Percentiles rank a stretch among this genome's conserved stretches.
phyloP scores from a whole-genome alignment of 2,888 invertebrate species.

The Nomada goodeniana region DNA sequence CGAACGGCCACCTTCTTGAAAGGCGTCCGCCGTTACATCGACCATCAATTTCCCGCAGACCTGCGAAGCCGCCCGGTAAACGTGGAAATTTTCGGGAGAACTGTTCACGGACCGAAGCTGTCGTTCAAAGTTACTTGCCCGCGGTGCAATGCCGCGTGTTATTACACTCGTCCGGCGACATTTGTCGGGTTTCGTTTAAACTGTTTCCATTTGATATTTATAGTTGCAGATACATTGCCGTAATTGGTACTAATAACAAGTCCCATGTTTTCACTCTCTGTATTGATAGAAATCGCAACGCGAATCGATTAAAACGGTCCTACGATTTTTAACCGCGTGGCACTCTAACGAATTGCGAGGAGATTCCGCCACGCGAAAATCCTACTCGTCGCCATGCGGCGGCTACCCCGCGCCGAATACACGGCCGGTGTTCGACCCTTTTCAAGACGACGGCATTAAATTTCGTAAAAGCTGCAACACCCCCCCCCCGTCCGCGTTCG shows the following conservation, averaged over 20 bases:
- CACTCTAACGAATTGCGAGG: background rate
- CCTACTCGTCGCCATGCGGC: background rate
- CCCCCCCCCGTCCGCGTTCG: conserved; percentile 8
- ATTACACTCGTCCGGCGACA: no score
- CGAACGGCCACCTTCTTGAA: conserved; percentile 48
- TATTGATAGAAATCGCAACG: background rate
- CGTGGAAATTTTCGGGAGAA: background rate
- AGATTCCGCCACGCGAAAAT: background rate
- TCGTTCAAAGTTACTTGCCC: background rate
- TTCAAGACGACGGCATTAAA: background rate
- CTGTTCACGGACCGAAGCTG: background rate
- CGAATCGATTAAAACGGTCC: background rate
- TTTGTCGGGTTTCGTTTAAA: no score
- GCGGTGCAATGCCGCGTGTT: background rate
- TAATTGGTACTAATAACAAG: no score
- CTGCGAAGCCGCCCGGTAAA: conserved; percentile 5
- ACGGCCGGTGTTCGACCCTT: background rate
- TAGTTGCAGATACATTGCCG: no score
- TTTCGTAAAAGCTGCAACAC: background rate
- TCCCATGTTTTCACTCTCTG: background rate
- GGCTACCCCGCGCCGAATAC: no score
- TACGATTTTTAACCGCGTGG: background rate
- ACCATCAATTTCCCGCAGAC: conserved; percentile 16
- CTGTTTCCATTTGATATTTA: no score
- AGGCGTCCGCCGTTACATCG: conserved; percentile 36